phyloP scores from a whole-genome alignment of 2,888 invertebrate genomes.

The Hyles lineata region DNA sequence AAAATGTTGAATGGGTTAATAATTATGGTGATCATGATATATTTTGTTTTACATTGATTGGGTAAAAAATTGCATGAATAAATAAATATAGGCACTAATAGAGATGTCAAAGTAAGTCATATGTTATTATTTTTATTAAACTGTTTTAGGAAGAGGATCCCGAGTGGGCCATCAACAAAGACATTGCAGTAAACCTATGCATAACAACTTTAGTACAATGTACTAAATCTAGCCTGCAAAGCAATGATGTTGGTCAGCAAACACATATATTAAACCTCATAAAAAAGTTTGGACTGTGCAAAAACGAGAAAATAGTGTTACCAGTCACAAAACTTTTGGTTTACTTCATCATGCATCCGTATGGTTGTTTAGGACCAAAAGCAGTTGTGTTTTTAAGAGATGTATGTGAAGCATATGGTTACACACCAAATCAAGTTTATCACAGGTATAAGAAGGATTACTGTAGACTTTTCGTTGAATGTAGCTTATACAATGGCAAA shows the following conservation, averaged over 20 bases:
- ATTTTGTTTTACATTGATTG: background rate
- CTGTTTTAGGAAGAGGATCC: conserved; percentile 55
- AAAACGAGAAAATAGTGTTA: conserved; percentile 68
- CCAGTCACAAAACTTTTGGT: conserved; percentile 82
- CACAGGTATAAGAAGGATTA: conserved; percentile 86
- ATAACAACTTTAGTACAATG: conserved; percentile 75
- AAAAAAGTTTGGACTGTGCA: conserved; percentile 76
- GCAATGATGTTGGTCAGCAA: conserved; percentile 81
- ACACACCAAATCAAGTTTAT: conserved; percentile 85
- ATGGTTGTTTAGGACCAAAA: conserved; percentile 82
- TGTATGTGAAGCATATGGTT: conserved; percentile 82
- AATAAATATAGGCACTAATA: no score
- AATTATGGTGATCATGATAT: no score
- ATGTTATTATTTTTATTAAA: conserved; percentile 12
- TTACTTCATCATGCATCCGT: conserved; percentile 87
- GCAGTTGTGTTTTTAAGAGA: conserved; percentile 85
- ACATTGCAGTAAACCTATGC: conserved; percentile 63
- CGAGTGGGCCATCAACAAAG: conserved; percentile 62
- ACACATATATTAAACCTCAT: conserved; percentile 82
- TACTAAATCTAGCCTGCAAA: conserved; percentile 79
- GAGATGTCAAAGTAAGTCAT: no score
- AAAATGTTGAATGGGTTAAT: no score
- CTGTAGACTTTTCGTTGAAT: conserved; percentile 85
- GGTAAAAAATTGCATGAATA: no score
- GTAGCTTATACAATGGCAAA: conserved; percentile 84